Evolutionary conservation across 2,888 invertebrate species (phyloP).

Genomic region (Nemotelus nigrinus): DNA sequence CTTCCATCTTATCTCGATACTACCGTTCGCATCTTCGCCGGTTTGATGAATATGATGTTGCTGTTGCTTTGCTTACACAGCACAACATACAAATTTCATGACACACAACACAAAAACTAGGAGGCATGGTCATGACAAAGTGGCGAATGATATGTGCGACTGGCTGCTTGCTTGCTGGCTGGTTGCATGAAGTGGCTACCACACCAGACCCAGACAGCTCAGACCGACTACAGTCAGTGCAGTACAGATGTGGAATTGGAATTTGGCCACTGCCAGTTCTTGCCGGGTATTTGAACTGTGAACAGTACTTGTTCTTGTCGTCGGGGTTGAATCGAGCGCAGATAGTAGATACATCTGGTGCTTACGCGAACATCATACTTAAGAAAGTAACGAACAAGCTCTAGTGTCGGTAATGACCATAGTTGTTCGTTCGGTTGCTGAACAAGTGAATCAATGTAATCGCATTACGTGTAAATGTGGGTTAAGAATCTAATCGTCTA

Average conservation of each 20-base stretch:
- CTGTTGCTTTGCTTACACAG: background rate
- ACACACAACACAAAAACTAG: conserved; percentile 13
- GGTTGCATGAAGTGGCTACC: background rate
- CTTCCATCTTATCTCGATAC: background rate
- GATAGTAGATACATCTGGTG: too few relatives aligned
- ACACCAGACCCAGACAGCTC: background rate
- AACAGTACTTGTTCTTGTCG: conserved; percentile 1
- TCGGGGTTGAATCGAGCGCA: background rate
- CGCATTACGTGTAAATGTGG: conserved; percentile 4
- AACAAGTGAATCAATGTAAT: background rate
- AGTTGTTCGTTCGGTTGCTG: background rate
- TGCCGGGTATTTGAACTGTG: conserved; percentile 34
- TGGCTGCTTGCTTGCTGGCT: conserved; percentile 13
- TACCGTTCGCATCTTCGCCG: background rate
- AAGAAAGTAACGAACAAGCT: too few relatives aligned
- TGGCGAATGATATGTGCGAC: background rate
- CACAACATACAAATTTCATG: background rate
- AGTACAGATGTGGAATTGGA: conserved; percentile 27
- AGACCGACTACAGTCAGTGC: background rate
- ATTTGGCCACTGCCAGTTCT: conserved; percentile 28
- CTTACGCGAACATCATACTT: too few relatives aligned
- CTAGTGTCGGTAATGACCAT: background rate
- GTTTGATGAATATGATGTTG: background rate
- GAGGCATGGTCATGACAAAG: conserved; percentile 27
- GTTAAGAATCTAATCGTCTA: background rate